Evolutionary conservation across 2,113 vertebrate species (phyloP), one percentile per base, ranked within the genome.

Genomic region (Oostethus manadensis): DNA sequence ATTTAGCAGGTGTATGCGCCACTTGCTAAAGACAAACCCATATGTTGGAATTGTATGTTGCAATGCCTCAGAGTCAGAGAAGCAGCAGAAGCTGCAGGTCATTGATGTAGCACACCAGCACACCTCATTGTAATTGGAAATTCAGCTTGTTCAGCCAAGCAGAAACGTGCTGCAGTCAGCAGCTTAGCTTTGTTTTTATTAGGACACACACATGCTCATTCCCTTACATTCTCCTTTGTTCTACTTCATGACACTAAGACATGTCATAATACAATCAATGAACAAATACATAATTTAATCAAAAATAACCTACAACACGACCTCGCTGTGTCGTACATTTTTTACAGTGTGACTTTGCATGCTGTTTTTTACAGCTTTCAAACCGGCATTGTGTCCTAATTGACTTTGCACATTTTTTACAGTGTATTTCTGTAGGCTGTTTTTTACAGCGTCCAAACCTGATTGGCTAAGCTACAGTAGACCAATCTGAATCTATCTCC

Each of bases 151-250:
- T 76, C 79, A 81, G 81, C 23, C 11, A 71, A 74, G 79, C 84
- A 84, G 84, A 86, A 88, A 88, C 84, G 40, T 76, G 66, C 83
- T 55, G 33, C 48, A 70, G 79, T 89, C 88, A 88, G 86, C 86
- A 88, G 68, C 70, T 78, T 75, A 68, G 78, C 78, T 83, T 80
- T 85, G 77, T 84, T 86, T 82, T 84, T 70, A 81, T 87, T 83
- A 86, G 81, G 60, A 73, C 54, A 57, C 73, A 58, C 70, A 60
- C 64, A 66, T 65, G 53, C 59, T 60, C 59, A 56, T 13, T 6
- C 14, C 15, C 47, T 46, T 51, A 60, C 66, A 61, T 47, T 18
- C 66, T 69, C 74, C 53, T 68, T 64, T 70, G 62, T 73, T 74
- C 38, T 55, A 77, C 79, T n/a, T n/a, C n/a, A 33, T 33, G 61